These are phyloP conservation scores for Heliconius cydno DNA, from an alignment of 2,888 invertebrate genomes.

Conservation along the genomic window DNA sequence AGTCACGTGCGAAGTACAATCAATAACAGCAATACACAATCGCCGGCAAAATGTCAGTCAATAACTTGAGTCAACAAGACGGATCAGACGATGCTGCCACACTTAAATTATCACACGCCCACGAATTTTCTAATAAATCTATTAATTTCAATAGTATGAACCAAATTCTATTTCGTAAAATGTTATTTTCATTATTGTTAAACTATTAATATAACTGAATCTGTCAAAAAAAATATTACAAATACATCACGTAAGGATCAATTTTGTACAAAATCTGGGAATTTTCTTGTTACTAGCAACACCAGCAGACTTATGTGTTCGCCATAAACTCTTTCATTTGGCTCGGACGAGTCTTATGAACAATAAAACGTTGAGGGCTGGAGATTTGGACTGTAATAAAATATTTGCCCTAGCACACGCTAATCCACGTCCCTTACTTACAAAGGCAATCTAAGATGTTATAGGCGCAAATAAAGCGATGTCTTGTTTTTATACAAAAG, in stretches of 20 bases:
- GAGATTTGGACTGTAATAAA: slow-evolving; percentile 84
- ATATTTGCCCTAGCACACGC: slow-evolving; percentile 83
- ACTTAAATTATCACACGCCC: slow-evolving; percentile 45
- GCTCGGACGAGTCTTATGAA: slow-evolving; percentile 83
- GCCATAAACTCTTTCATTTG: slow-evolving; percentile 84
- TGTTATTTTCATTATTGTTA: background rate
- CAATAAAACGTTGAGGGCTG: slow-evolving; percentile 83
- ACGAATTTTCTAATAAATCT: background rate
- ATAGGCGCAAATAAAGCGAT: slow-evolving; percentile 60
- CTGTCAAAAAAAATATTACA: background rate
- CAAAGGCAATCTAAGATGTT: slow-evolving; percentile 82
- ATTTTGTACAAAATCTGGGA: slow-evolving; percentile 55
- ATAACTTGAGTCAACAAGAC: slow-evolving; percentile 80
- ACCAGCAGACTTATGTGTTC: slow-evolving; percentile 76
- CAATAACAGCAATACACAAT: slow-evolving; percentile 82
- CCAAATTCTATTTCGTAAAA: background rate
- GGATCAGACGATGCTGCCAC: slow-evolving; percentile 63
- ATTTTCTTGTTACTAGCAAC: slow-evolving; percentile 68
- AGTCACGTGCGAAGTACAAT: slow-evolving; percentile 80
- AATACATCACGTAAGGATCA: slow-evolving; percentile 24
- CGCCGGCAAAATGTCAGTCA: slow-evolving; percentile 77
- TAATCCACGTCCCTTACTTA: slow-evolving; percentile 82
- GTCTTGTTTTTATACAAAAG: slow-evolving; percentile 40
- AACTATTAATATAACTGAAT: background rate
- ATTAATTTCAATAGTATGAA: background rate